phyloP scores from a whole-genome alignment of 1,140 invertebrate species.

The Acromyrmex heyeri region DNA sequence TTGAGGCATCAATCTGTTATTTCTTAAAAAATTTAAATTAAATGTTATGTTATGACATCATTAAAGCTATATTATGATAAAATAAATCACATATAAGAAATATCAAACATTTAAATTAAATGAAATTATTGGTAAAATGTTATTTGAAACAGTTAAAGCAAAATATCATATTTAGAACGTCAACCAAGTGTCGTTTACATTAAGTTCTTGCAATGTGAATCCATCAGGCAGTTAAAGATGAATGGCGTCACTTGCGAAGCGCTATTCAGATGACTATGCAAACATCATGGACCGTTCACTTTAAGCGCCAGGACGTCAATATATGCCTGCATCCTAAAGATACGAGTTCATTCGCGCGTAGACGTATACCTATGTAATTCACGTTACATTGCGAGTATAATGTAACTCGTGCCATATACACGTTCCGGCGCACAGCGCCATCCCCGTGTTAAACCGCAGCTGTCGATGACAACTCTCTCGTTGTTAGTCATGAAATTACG shows the following conservation, averaged over 20 bases:
- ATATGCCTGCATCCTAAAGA: conserved; percentile 45
- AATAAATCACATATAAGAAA: background rate
- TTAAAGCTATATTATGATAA: background rate
- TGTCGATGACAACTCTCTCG: conserved; percentile 64
- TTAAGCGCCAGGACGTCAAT: conserved; percentile 38
- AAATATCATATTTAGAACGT: background rate
- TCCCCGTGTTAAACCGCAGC: conserved; percentile 56
- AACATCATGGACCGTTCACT: conserved; percentile 47
- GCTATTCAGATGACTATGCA: conserved; percentile 36
- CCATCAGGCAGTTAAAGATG: conserved; percentile 19
- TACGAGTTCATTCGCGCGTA: conserved; percentile 39
- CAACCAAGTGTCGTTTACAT: background rate
- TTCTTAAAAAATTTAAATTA: background rate
- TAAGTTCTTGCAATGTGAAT: background rate
- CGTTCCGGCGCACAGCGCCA: conserved; percentile 44
- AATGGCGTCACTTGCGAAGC: conserved; percentile 9
- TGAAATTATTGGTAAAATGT: background rate
- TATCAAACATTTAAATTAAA: background rate
- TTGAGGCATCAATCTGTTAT: background rate
- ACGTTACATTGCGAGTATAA: conserved; percentile 59
- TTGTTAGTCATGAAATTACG: conserved; percentile 64
- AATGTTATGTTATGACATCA: background rate
- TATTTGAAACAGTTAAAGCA: background rate
- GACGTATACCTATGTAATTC: conserved; percentile 62
- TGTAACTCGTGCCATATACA: conserved; percentile 58